Evolutionary conservation across 2,113 vertebrate species (phyloP).

Genomic region (Ctenomys sociabilis): DNA sequence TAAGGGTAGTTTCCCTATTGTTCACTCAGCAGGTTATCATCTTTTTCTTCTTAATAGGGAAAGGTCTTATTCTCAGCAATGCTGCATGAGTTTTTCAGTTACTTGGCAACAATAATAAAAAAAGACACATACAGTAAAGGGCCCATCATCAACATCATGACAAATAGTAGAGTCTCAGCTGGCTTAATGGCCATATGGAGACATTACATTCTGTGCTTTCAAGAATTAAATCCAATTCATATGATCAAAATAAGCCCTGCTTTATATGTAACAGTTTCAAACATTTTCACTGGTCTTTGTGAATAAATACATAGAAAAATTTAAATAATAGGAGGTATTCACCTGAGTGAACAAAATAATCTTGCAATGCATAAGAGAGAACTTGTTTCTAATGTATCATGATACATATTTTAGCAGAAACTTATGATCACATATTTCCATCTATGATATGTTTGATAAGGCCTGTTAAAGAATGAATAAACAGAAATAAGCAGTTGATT

Average conservation of each 20-base stretch:
- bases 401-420: background rate
- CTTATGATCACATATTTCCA: background rate
- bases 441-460: background rate
- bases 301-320: background rate
- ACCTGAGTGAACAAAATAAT: background rate
- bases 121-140: slow-evolving; percentile 66
- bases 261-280: background rate
- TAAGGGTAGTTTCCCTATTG: slow-evolving; percentile 68
- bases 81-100: slow-evolving; percentile 63
- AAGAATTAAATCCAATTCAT: slow-evolving; percentile 61
- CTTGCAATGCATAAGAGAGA: background rate
- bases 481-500: background rate
- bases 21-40: slow-evolving; percentile 52
- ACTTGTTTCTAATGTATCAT: slow-evolving; percentile 43
- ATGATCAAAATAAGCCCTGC: background rate
- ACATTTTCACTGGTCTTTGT: slow-evolving; percentile 29
- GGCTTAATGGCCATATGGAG: slow-evolving; percentile 42
- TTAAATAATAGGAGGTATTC: slow-evolving; percentile 37
- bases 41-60: slow-evolving; percentile 68
- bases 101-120: slow-evolving; percentile 69
- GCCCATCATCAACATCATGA: slow-evolving; percentile 58
- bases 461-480: slow-evolving; percentile 52
- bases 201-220: slow-evolving; percentile 59
- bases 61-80: slow-evolving; percentile 67
- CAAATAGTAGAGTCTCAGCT: slow-evolving; percentile 21